phyloP scores from a whole-genome alignment of 2,113 vertebrate genomes.

The Cyanoderma ruficeps region DNA sequence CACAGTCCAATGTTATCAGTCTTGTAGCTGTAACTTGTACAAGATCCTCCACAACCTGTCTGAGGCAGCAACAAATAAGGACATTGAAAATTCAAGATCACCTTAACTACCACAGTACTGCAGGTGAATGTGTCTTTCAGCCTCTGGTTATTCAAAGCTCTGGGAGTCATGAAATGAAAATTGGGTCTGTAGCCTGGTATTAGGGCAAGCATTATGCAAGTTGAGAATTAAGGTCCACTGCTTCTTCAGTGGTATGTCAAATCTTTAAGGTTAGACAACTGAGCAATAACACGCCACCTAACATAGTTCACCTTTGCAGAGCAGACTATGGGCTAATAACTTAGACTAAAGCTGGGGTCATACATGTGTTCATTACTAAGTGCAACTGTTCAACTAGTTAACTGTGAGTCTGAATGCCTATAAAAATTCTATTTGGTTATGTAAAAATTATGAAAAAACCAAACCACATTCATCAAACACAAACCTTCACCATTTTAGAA shows the following conservation, averaged over 20 bases:
- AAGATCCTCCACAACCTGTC: neutral
- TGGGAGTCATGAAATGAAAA: neutral
- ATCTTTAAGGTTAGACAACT: neutral
- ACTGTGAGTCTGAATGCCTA: neutral
- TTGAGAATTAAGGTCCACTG: neutral
- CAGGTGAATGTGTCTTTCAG: neutral
- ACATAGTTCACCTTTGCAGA: neutral
- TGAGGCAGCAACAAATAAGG: neutral
- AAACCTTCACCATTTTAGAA: neutral
- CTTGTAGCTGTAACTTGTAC: neutral
- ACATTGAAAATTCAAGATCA: neutral
- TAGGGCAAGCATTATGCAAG: neutral
- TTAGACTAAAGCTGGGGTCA: neutral
- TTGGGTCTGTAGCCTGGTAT: fast-evolving
- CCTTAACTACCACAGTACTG: neutral
- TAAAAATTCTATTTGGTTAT: neutral
- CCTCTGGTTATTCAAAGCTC: neutral
- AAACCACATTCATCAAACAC: neutral
- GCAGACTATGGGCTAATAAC: neutral
- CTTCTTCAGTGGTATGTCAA: neutral
- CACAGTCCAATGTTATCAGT: neutral
- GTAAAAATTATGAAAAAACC: neutral
- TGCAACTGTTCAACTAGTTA: neutral
- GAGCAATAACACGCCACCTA: neutral
- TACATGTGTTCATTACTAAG: neutral